Evolutionary conservation across 2,888 invertebrate species (phyloP), one percentile per base, ranked within the genome.

Genomic region (Drosophila nigricruria): DNA sequence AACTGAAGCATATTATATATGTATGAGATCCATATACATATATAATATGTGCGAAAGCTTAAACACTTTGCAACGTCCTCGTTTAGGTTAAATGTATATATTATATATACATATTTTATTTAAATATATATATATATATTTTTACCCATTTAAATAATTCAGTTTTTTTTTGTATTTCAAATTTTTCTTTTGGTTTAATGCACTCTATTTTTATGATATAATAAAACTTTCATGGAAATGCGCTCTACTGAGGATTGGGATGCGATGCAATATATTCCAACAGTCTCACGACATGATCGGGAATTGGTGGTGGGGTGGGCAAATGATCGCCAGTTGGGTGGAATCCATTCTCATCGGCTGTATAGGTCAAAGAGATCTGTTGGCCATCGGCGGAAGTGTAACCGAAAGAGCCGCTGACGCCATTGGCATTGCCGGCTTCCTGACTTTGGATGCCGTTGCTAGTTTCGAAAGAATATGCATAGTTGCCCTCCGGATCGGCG

Each of bases 331-430:
- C 94, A 64, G 67, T 47, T 8, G 94, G 93, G 32, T 93, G 93
- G 93, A 89, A 95, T 68, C 95, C 95, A 79, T 94, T 93, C 82
- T 94, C 94, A 91, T 95, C 91, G 82, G 95, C 95, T 2, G 89
- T 73, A 93, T 95, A 95, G 36, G 75, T 78, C 12, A 94, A 3
- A 0, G 73, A 16, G 81, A 93, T 81, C 0, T 47, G 67, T 14
- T 81, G 57, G 32, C 95, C 95, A 14, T 94, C 94, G 16, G 94
- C 94, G 18, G 93, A 91, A 32, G 93, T 92, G 92, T 94, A 94
- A 5, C 85, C 67, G 91, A 82, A 93, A 5, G 88, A 77, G 34
- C 95, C 95, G 53, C 93, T 86, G 5, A 93, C 94, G 84, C 94
- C 94, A 91, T 93, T 93, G 65, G 94, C 79, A 49, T 85, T 91